Evolutionary conservation across 2,797 vertebrate species (phyloP), one percentile per base, ranked within the genome.

Genomic region (Numenius phaeopus): DNA sequence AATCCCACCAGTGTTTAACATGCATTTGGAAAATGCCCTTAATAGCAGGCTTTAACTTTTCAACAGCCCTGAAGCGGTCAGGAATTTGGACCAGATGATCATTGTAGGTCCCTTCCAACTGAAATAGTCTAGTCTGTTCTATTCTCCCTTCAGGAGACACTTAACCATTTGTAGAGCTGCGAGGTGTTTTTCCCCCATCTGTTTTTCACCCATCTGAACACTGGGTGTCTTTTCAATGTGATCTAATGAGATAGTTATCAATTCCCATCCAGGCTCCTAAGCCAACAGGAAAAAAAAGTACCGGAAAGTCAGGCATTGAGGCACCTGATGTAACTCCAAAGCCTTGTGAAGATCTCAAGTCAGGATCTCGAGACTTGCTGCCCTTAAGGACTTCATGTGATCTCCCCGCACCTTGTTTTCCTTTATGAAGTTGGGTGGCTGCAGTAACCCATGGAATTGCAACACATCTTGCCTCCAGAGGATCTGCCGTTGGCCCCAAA

Each of bases 391-490:
- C 54, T 29, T 57, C 14, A 13, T 7, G 9, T 29, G 30, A 77
- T 70, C 69, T 69, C 54, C 54, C 17, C 3, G 0, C 14, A 6
- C 16, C 18, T 22, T 47, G 29, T 15, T 94, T 84, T 58, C 58
- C n/a, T 14, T 78, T 16, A 8, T 9, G 11, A 79, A 3, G 59
- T 7, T 57, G 42, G 58, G 7, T 21, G 75, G 81, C 4, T 1
- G 46, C 57, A 81, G 39, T n/a, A 49, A 64, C 7, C 73, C 24
- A 26, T 1, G 23, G n/a, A 42, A 65, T 4, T 78, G 22, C 17
- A 78, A 62, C 7, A 5, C 22, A 12, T n/a, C 10, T 50, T 2
- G 0, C 66, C 30, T 54, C 5, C 0, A 44, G 20, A 70, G 12
- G 59, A 62, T 79, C 42, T 85, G 23, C 22, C 0, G 1, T 3